Conservation (phyloP, 2,888 invertebrate genomes). For the Drosophila meridiana region DNA sequence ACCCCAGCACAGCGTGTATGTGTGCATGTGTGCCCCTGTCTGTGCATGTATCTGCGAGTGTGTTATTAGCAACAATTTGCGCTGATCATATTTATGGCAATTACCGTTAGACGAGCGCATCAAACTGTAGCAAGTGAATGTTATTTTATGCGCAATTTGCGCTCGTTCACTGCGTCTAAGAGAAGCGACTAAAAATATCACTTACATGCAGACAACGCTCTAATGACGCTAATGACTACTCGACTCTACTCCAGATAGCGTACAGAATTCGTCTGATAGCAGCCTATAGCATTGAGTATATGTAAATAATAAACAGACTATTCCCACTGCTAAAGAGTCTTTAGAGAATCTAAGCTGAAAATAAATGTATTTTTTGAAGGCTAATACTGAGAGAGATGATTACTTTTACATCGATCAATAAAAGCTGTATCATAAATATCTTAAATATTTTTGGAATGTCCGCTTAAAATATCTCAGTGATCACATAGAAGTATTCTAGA, state of each 20-base stretch:
- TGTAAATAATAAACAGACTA: background rate
- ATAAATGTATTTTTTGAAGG: too few relatives aligned
- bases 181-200: slow-evolving; percentile 4
- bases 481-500: too few relatives aligned
- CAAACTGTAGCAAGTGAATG: slow-evolving; percentile 63
- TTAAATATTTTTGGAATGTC: too few relatives aligned
- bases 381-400: too few relatives aligned
- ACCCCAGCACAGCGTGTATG: slow-evolving; percentile 9
- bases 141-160: slow-evolving; percentile 62
- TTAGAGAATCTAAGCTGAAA: too few relatives aligned
- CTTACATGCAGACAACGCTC: background rate
- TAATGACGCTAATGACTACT: background rate
- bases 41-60: slow-evolving; percentile 24
- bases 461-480: too few relatives aligned
- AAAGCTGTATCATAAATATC: too few relatives aligned
- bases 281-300: background rate
- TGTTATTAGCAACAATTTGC: slow-evolving; percentile 79
- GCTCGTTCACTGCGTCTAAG: slow-evolving; percentile 12
- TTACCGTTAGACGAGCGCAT: slow-evolving; percentile 70
- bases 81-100: slow-evolving; percentile 73
- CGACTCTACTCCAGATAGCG: background rate
- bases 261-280: background rate
- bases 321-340: background rate
- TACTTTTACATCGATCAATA: too few relatives aligned
- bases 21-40: background rate